Evolutionary conservation across 2,888 invertebrate species (phyloP).

Genomic region (Drosophila suboccidentalis): DNA sequence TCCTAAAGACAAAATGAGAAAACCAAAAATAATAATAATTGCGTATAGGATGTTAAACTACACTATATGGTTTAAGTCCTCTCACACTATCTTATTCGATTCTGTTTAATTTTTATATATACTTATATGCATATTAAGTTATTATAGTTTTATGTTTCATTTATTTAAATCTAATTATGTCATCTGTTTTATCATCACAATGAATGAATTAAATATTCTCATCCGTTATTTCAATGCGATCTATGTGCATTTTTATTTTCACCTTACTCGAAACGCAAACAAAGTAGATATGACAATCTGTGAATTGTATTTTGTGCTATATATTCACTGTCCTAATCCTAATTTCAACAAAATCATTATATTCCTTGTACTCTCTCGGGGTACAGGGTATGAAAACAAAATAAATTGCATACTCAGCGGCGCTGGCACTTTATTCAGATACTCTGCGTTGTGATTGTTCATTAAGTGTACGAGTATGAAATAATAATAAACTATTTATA

Average conservation of each 20-base stretch:
- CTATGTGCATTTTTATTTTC: constrained; percentile 64
- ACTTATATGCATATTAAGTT: constrained; percentile 23
- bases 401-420: constrained; percentile 57
- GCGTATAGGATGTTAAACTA: constrained; percentile 26
- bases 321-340: constrained; percentile 51
- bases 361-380: not conserved
- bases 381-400: constrained; percentile 17
- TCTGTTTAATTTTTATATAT: constrained; percentile 16
- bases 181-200: constrained; percentile 41
- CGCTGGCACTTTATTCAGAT: constrained; percentile 80
- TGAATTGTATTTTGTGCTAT: constrained; percentile 61
- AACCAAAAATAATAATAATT: constrained; percentile 30
- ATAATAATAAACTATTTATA: constrained; percentile 50
- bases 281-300: constrained; percentile 77
- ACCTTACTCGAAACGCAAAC: constrained; percentile 46
- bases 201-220: constrained; percentile 65
- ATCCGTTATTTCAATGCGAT: constrained; percentile 54
- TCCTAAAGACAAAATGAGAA: constrained; percentile 68
- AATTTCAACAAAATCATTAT: constrained; percentile 16
- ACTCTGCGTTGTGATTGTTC: constrained; percentile 85
- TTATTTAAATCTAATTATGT: constrained; percentile 34
- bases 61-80: constrained; percentile 20
- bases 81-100: constrained; percentile 37
- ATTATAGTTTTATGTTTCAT: constrained; percentile 40
- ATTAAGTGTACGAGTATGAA: constrained; percentile 78